Percentiles rank a stretch among this genome's conserved stretches.
Conservation (phyloP, 64 coral and sea anemone species). For the Stichodactyla mertensii region DNA sequence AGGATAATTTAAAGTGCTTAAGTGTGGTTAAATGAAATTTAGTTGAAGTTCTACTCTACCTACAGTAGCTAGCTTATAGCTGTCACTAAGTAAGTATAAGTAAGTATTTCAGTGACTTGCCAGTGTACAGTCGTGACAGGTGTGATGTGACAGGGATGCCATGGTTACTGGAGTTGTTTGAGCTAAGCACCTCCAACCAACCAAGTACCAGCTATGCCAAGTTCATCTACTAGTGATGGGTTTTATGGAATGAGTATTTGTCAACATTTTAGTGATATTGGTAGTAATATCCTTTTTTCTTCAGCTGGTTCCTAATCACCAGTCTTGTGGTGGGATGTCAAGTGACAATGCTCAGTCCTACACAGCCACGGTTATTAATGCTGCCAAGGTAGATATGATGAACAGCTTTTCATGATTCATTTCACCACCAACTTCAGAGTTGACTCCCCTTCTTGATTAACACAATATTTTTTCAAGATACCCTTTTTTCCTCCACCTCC, state of each 20-base stretch:
- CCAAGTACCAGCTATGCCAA: no score
- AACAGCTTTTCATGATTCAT: not conserved
- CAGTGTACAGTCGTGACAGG: no score
- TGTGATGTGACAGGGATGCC: no score
- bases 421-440: no score
- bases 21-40: no score
- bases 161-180: no score
- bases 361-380: constrained; percentile 91
- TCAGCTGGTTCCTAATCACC: constrained; percentile 87
- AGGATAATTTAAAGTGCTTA: not conserved
- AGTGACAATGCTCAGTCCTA: constrained; percentile 88
- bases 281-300: not conserved
- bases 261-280: not conserved
- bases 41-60: no score
- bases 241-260: not conserved
- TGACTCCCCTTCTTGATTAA: no score
- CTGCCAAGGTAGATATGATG: constrained; percentile 68
- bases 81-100: not conserved
- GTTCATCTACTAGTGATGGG: no score
- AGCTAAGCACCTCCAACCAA: no score
- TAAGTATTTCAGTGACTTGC: not conserved
- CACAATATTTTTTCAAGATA: no score
- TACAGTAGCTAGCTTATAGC: not conserved
- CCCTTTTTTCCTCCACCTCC: no score
- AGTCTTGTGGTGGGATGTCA: constrained; percentile 92